Evolutionary conservation across 2,888 invertebrate species (phyloP).

Genomic region (Drosophila histrio): DNA sequence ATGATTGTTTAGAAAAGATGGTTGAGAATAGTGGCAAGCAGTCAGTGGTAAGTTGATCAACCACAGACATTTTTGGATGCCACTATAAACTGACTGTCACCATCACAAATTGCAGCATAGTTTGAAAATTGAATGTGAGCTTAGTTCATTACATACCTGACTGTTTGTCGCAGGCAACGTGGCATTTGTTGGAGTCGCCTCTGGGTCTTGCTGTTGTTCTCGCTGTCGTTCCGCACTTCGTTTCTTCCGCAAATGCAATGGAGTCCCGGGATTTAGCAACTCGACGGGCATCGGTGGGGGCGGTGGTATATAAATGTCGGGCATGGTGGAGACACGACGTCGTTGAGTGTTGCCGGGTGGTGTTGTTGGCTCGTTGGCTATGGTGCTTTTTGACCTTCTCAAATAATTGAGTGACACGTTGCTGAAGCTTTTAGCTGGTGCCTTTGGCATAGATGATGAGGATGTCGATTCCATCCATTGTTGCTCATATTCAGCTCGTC

Average conservation of each 20-base stretch:
- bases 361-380: constrained; percentile 20
- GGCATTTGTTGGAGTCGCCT: background rate
- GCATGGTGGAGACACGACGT: constrained; percentile 70
- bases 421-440: constrained; percentile 53
- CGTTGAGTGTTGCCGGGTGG: constrained; percentile 37
- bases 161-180: constrained; percentile 30
- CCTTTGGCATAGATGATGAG: constrained; percentile 1
- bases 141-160: constrained; percentile 59
- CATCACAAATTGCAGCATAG: constrained; percentile 10
- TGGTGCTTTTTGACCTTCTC: constrained; percentile 57
- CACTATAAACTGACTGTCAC: background rate
- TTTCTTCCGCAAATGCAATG: constrained; percentile 64
- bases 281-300: constrained; percentile 74
- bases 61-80: background rate
- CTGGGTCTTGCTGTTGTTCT: background rate
- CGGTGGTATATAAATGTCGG: constrained; percentile 72
- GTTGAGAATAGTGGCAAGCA: background rate
- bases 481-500: constrained; percentile 25
- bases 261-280: constrained; percentile 61
- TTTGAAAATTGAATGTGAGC: background rate
- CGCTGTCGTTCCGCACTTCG: constrained; percentile 48
- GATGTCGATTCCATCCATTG: constrained; percentile 17
- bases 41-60: background rate
- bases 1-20: background rate
- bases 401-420: constrained; percentile 69